These are phyloP conservation scores for Biston betularia DNA, from an alignment of 2,888 invertebrate species.

Conservation along the genomic window DNA sequence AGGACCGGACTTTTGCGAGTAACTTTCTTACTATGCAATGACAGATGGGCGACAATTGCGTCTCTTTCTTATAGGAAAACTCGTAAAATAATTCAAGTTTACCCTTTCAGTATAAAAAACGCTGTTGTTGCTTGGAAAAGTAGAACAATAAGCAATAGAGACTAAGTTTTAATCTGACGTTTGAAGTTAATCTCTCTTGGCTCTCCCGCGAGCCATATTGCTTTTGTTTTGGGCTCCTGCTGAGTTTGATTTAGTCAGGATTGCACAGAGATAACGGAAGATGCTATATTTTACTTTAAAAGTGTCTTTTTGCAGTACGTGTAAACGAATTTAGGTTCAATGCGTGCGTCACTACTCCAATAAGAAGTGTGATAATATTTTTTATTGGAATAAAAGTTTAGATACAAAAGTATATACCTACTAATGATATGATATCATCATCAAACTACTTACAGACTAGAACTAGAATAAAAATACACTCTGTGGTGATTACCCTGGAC, in stretches of 20 bases:
- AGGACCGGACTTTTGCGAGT: not conserved
- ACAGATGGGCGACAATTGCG: conserved; percentile 7
- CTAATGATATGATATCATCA: too few relatives aligned
- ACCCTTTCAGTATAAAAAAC: conserved; percentile 10
- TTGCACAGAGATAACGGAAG: not conserved
- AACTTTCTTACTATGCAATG: conserved; percentile 8
- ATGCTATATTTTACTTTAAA: not conserved
- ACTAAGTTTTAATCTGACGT: conserved; percentile 13
- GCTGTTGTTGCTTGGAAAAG: not conserved
- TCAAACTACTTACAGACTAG: too few relatives aligned
- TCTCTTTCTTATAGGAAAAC: conserved; percentile 2
- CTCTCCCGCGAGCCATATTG: conserved; percentile 11
- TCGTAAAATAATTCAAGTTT: conserved; percentile 7
- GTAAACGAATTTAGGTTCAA: too few relatives aligned
- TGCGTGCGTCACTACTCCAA: too few relatives aligned
- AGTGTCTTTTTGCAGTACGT: too few relatives aligned
- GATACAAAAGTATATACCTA: too few relatives aligned
- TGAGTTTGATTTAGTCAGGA: not conserved
- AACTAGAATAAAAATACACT: too few relatives aligned
- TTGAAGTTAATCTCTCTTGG: conserved; percentile 13
- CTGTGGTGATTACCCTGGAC: too few relatives aligned
- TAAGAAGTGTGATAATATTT: too few relatives aligned
- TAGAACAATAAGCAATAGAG: conserved; percentile 12
- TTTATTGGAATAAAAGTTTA: too few relatives aligned
- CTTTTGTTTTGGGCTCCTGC: conserved; percentile 3